Evolutionary conservation across 2,113 vertebrate species (phyloP).

Genomic region (Ailurus styani): DNA sequence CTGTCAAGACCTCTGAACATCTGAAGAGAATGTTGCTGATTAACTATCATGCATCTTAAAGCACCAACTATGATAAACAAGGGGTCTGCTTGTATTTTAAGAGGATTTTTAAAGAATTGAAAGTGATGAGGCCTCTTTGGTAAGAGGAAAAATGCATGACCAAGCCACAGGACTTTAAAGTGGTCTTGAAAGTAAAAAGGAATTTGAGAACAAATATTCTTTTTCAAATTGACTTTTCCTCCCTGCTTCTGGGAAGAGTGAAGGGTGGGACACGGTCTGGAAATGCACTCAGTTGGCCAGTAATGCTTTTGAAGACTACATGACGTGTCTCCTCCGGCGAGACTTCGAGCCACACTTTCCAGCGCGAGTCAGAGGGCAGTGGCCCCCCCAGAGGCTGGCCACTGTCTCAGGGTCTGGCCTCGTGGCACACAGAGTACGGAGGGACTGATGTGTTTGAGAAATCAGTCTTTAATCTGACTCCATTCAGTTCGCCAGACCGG

Average conservation of each 20-base stretch:
- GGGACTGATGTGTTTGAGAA: background rate
- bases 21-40: background rate
- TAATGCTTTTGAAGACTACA: constrained; percentile 44
- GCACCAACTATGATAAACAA: constrained; percentile 40
- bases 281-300: constrained; percentile 54
- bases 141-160: constrained; percentile 61
- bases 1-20: background rate
- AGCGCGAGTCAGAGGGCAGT: constrained; percentile 32
- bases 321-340: constrained; percentile 48
- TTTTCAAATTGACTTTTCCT: constrained; percentile 62
- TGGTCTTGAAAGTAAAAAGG: constrained; percentile 53
- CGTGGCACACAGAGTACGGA: background rate
- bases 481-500: background rate
- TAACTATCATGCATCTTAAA: constrained; percentile 17
- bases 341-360: constrained; percentile 53
- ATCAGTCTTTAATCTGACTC: background rate
- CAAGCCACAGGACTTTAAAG: constrained; percentile 62
- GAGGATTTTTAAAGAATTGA: constrained; percentile 37
- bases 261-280: constrained; percentile 54
- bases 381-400: background rate
- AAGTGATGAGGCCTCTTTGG: constrained; percentile 40
- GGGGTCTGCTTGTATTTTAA: constrained; percentile 39
- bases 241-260: constrained; percentile 64
- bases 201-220: constrained; percentile 68
- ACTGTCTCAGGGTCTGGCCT: background rate